Evolutionary conservation across 2,113 vertebrate genomes (phyloP).

Genomic region (Oncorhynchus kisutch): DNA sequence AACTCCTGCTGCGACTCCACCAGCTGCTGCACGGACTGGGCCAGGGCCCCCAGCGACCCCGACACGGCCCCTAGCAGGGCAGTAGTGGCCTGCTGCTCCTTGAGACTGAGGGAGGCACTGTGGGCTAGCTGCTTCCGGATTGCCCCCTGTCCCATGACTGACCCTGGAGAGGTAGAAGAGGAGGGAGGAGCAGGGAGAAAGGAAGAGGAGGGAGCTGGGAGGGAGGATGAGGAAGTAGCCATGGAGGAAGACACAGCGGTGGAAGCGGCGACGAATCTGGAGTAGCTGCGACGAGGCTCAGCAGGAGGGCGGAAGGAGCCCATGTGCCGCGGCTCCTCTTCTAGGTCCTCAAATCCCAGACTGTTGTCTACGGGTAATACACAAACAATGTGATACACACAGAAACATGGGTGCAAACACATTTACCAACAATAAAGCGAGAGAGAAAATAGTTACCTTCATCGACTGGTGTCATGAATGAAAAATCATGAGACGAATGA

Average conservation of each 20-base stretch:
- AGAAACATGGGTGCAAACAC: neutral
- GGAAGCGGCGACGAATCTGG: neutral
- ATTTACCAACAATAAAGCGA: neutral
- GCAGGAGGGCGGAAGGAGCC: neutral
- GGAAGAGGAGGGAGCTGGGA: neutral
- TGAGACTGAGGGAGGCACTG: slow-evolving; percentile 68
- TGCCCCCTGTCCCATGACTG: slow-evolving; percentile 40
- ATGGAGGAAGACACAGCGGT: neutral
- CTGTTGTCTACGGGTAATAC: neutral
- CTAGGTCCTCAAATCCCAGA: neutral
- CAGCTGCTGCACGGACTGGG: slow-evolving; percentile 77
- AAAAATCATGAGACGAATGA: neutral
- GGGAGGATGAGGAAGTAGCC: neutral
- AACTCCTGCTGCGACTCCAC: slow-evolving; percentile 79
- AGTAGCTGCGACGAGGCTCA: neutral
- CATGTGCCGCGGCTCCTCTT: neutral
- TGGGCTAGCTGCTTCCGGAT: slow-evolving; percentile 40
- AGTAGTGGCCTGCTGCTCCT: slow-evolving; percentile 76
- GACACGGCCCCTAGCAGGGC: slow-evolving; percentile 72
- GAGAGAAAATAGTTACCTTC: neutral
- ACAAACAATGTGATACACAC: neutral
- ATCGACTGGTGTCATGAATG: neutral
- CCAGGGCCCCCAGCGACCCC: slow-evolving; percentile 75
- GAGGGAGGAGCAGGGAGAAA: neutral
- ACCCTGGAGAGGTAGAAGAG: neutral